Evolutionary conservation across 2,888 invertebrate species (phyloP), one percentile per base, ranked within the genome.

Genomic region (Allophyes oxyacanthae): DNA sequence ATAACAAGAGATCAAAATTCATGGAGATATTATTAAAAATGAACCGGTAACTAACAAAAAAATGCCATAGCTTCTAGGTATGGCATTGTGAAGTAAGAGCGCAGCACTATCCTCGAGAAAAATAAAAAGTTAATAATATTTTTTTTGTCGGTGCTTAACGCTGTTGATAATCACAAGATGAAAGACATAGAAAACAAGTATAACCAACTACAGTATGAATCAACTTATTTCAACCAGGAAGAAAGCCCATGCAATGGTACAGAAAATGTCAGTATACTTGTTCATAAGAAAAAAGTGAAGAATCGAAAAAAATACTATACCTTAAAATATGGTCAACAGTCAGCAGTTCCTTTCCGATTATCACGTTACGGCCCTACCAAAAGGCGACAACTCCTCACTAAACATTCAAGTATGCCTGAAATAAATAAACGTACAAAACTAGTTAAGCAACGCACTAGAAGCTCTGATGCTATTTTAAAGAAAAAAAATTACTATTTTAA

Each of bases 241-340:
- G 15, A 45, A 3, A 52, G 6, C 6, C 34, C 36, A 13, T 43
- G 32, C 25, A 41, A 34, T 33, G 38, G 42, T 8, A 28, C 40
- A 5, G 28, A 57, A 43, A 50, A 54, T 49, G 15, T 50, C 10
- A 55, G 36, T 9, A 61, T 64, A 15, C 41, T 54, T 49, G 51
- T 43, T 20, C 44, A 46, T 49, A 57, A 60, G 15, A 65, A 71
- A 45, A 65, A 49, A 9, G 43, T 41, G n/a, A 65, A 60, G 38
- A 48, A 25, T 7, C 42, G 48, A 25, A 54, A 54, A 25, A 59
- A 59, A 7, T 1, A 36, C 1, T 25, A 43, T 10, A 4, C 13
- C 1, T 8, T 7, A 8, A 58, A 34, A 25, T 28, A 13, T 11
- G 20, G 15, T 14, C 49, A 65, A 33, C 34, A 42, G 8, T 67